Evolutionary conservation across 2,113 vertebrate species (phyloP).

Genomic region (Phylloscopus trochilus): DNA sequence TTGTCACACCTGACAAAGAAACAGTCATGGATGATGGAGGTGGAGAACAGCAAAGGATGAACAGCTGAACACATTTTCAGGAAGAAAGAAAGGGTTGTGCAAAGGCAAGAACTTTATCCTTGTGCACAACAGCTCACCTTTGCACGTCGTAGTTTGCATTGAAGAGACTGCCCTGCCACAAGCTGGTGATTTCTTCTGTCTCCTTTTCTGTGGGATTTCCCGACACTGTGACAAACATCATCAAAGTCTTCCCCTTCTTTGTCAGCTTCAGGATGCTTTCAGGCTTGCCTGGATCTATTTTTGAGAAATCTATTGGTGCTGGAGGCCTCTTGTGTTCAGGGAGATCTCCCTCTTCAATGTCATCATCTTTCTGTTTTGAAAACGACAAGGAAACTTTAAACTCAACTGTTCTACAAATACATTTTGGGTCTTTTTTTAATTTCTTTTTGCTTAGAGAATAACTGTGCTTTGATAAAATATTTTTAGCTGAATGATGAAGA

Average conservation of each 20-base stretch:
- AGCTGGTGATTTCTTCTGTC: slow-evolving; percentile 89
- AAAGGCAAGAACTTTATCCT: background rate
- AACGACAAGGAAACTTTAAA: background rate
- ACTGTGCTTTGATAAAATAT: background rate
- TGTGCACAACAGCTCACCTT: slow-evolving; percentile 72
- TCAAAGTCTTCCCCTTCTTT: slow-evolving; percentile 93
- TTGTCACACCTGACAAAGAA: background rate
- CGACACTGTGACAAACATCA: slow-evolving; percentile 93
- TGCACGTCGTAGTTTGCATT: slow-evolving; percentile 96
- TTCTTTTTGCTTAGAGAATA: background rate
- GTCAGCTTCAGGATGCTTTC: slow-evolving; percentile 92
- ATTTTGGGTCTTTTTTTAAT: background rate
- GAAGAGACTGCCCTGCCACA: slow-evolving; percentile 98
- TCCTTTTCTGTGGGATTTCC: slow-evolving; percentile 93
- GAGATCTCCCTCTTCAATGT: slow-evolving; percentile 95
- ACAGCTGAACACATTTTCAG: background rate
- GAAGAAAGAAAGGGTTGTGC: background rate
- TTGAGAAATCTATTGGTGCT: slow-evolving; percentile 89
- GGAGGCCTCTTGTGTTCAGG: slow-evolving; percentile 90
- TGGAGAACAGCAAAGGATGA: background rate
- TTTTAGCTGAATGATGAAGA: background rate
- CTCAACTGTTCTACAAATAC: background rate
- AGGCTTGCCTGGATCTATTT: slow-evolving; percentile 88
- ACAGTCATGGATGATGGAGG: background rate
- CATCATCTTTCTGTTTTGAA: slow-evolving; percentile 85